Evolutionary conservation across 2,113 vertebrate genomes (phyloP).

Genomic region (Urocitellus parryii): DNA sequence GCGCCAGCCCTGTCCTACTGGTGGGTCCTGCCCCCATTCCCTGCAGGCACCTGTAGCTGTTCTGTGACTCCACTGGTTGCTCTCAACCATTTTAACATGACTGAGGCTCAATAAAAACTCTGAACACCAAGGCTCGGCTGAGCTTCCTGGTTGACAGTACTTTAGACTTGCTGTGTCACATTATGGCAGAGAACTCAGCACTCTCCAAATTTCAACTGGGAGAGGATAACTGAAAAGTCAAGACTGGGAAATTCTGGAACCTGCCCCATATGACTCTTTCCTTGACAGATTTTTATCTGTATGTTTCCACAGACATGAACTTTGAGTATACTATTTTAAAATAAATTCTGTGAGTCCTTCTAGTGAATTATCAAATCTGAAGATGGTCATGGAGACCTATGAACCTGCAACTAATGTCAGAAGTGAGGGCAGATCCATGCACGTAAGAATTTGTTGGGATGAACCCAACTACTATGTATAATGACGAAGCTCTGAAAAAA

Average conservation of each 20-base stretch:
- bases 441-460: no score
- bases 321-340: neutral
- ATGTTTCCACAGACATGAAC: neutral
- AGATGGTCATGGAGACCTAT: neutral
- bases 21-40: no score
- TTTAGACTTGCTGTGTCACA: neutral
- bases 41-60: no score
- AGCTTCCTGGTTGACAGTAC: neutral
- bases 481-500: no score
- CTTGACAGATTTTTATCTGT: neutral
- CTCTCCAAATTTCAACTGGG: accelerated
- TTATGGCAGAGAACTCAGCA: neutral
- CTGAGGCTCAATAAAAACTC: neutral
- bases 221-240: neutral
- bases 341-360: neutral
- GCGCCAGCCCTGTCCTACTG: no score
- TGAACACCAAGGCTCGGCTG: neutral
- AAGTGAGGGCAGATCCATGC: neutral
- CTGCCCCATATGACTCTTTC: neutral
- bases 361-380: neutral
- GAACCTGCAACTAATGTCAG: no score
- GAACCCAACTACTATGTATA: no score
- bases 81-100: neutral
- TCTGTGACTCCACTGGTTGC: no score
- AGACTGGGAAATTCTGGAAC: neutral